Evolutionary conservation across 1,140 invertebrate genomes (phyloP).

Genomic region (Samia ricini): DNA sequence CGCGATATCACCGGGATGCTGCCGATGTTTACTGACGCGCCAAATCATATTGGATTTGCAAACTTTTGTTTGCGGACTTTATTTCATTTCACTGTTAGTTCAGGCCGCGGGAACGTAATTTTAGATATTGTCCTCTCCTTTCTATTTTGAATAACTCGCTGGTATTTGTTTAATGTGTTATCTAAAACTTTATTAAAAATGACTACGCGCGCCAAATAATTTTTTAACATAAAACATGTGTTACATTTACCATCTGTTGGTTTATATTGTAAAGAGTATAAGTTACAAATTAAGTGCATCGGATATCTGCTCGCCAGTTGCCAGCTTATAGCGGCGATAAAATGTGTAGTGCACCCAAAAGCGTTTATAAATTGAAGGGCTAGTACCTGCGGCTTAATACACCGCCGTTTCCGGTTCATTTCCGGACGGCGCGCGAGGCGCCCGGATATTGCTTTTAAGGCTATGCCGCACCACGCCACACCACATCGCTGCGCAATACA

Average conservation of each 20-base stretch:
- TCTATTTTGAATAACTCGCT: slow-evolving; percentile 47
- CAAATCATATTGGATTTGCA: slow-evolving; percentile 78
- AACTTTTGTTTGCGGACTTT: slow-evolving; percentile 77
- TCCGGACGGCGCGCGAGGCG: slow-evolving; percentile 70
- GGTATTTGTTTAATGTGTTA: slow-evolving; percentile 22
- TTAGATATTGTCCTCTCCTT: slow-evolving; percentile 57
- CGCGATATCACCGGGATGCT: slow-evolving; percentile 76
- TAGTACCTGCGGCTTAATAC: slow-evolving; percentile 77
- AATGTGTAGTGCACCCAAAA: slow-evolving; percentile 57
- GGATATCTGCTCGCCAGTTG: slow-evolving; percentile 51
- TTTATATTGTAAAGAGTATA: slow-evolving; percentile 27
- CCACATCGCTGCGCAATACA: slow-evolving; percentile 46
- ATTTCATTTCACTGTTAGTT: slow-evolving; percentile 76
- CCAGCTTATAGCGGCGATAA: slow-evolving; percentile 37
- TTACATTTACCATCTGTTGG: neutral
- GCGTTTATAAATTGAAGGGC: slow-evolving; percentile 77
- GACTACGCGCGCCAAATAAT: neutral
- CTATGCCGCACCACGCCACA: slow-evolving; percentile 68
- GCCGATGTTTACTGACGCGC: slow-evolving; percentile 77
- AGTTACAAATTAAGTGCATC: slow-evolving; percentile 64
- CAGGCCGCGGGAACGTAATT: slow-evolving; percentile 71
- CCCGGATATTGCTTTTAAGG: slow-evolving; percentile 79
- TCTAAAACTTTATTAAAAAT: slow-evolving; percentile 29
- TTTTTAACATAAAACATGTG: neutral
- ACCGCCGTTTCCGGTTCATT: slow-evolving; percentile 79